phyloP scores from a whole-genome alignment of 2,797 vertebrate genomes.

The Cuculus canorus region DNA sequence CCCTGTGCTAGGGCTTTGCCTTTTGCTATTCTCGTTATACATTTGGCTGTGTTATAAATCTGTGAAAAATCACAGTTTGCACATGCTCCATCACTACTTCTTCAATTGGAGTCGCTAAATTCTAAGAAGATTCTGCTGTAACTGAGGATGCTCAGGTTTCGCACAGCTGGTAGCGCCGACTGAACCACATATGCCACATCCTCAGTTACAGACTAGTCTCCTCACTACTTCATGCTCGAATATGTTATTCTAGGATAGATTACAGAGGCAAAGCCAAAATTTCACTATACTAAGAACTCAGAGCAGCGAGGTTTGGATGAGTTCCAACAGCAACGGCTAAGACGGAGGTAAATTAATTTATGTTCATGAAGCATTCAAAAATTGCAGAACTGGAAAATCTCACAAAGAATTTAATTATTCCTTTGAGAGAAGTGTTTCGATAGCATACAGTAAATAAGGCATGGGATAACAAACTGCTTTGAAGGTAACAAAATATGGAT shows the following conservation, averaged over 20 bases:
- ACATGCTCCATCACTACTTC: constrained; percentile 57
- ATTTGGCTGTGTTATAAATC: constrained; percentile 51
- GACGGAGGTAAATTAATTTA: constrained; percentile 34
- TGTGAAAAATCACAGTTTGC: constrained; percentile 69
- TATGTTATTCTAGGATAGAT: constrained; percentile 37
- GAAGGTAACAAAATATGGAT: neutral
- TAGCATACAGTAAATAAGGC: neutral
- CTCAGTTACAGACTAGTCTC: constrained; percentile 28
- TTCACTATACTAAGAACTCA: neutral
- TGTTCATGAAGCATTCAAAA: neutral
- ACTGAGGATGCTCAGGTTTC: constrained; percentile 55
- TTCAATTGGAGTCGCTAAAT: neutral
- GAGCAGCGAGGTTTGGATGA: constrained; percentile 10
- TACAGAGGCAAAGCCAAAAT: constrained; percentile 49
- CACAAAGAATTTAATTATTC: neutral
- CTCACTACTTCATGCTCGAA: neutral
- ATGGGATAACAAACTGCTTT: neutral
- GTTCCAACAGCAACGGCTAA: constrained; percentile 48
- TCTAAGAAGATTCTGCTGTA: constrained; percentile 44
- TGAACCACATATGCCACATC: constrained; percentile 54
- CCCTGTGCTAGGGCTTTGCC: neutral
- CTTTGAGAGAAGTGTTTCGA: neutral
- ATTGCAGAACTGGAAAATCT: constrained; percentile 18
- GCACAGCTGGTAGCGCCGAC: constrained; percentile 37
- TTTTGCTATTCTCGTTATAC: constrained; percentile 47